A percentile compares a stretch with the other conserved stretches of the same genome.
Evolutionary conservation across 2,888 invertebrate genomes (phyloP).

Genomic region (Ormyrus pomaceus): DNA sequence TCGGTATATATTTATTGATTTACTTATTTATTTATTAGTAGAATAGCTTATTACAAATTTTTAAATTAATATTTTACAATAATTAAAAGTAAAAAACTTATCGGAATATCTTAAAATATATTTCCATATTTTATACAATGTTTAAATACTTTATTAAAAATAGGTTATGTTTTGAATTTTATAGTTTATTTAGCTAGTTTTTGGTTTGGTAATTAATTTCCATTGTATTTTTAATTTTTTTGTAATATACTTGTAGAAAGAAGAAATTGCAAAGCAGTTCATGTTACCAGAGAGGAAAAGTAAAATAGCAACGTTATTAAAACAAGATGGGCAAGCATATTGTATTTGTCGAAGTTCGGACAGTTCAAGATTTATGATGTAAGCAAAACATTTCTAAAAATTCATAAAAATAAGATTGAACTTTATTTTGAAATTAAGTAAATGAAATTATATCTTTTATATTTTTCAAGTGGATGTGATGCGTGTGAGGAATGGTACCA

Average conservation of each 20-base stretch:
- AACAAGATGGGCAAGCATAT: conserved; percentile 94
- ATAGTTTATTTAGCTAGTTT: neutral
- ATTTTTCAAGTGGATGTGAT: conserved; percentile 89
- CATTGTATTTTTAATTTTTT: neutral
- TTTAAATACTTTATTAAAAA: neutral
- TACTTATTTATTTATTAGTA: too few species aligned
- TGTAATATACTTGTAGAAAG: conserved; percentile 78
- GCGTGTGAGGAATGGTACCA: conserved; percentile 99
- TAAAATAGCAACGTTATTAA: conserved; percentile 90
- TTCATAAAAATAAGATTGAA: conserved; percentile 13
- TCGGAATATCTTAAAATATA: neutral
- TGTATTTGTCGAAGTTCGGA: conserved; percentile 97
- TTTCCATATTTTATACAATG: neutral
- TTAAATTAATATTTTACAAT: neutral
- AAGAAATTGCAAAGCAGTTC: conserved; percentile 93
- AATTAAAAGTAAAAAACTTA: neutral
- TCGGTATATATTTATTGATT: conserved; percentile 57
- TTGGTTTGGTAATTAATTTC: neutral
- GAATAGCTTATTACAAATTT: conserved; percentile 39
- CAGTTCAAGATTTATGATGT: conserved; percentile 98
- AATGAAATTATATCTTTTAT: neutral
- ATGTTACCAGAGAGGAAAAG: conserved; percentile 92
- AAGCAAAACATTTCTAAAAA: conserved; percentile 70
- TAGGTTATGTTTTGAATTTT: neutral
- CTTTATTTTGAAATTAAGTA: conserved; percentile 12